phyloP scores from a whole-genome alignment of 2,888 invertebrate species.

The Oligia strigilis region DNA sequence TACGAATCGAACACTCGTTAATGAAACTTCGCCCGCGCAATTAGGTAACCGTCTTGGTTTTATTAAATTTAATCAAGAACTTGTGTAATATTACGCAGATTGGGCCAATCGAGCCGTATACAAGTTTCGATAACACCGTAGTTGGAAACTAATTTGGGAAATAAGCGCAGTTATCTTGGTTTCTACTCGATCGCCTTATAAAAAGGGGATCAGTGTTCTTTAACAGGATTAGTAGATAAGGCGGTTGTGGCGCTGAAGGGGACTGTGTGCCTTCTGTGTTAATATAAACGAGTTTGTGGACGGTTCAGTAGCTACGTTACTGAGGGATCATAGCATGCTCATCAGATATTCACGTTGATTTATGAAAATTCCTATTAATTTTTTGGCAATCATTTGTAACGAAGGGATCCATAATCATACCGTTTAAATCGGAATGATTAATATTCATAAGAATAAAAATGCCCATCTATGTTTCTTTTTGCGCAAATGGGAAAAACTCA shows the following conservation, averaged over 20 bases:
- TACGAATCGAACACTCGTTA: conserved; percentile 89
- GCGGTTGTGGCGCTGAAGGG: conserved; percentile 61
- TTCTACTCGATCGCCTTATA: conserved; percentile 85
- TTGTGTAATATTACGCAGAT: conserved; percentile 90
- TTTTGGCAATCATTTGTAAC: background rate
- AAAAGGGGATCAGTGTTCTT: conserved; percentile 85
- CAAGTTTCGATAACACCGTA: conserved; percentile 89
- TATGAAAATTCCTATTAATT: conserved; percentile 31
- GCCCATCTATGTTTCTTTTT: background rate
- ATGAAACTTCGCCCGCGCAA: conserved; percentile 88
- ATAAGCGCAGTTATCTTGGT: conserved; percentile 86
- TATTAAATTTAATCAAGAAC: conserved; percentile 91
- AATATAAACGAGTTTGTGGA: conserved; percentile 61
- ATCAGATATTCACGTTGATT: conserved; percentile 36
- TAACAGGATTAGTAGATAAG: conserved; percentile 80
- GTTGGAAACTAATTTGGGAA: conserved; percentile 89
- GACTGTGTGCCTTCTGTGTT: conserved; percentile 63
- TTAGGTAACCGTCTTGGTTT: conserved; percentile 90
- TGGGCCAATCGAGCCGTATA: conserved; percentile 88
- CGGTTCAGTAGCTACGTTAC: conserved; percentile 49
- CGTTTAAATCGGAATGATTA: conserved; percentile 3
- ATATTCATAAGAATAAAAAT: background rate
- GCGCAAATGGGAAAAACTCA: background rate
- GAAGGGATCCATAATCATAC: background rate
- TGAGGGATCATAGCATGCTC: conserved; percentile 30